phyloP scores from a whole-genome alignment of 2,888 invertebrate genomes.

The Tachystola acroxantha region DNA sequence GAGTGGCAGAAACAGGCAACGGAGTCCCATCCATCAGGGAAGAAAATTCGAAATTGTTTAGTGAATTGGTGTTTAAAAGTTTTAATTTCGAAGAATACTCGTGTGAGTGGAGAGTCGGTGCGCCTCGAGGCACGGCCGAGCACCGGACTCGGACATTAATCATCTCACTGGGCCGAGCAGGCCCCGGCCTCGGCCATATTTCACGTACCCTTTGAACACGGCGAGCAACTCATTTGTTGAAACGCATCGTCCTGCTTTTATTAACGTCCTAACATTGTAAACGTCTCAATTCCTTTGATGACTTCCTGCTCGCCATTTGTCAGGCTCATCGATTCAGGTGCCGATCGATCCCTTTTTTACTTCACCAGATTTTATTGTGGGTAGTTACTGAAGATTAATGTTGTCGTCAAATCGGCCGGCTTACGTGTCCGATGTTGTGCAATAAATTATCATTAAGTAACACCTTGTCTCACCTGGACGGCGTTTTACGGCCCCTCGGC shows the following conservation, averaged over 20 bases:
- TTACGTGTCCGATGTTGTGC: conserved; percentile 53
- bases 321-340: conserved; percentile 39
- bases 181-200: conserved; percentile 42
- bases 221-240: conserved; percentile 59
- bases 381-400: conserved; percentile 67
- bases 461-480: conserved; percentile 56
- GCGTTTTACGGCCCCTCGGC: conserved; percentile 48
- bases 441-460: conserved; percentile 75
- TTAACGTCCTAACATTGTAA: conserved; percentile 59
- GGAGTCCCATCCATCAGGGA: conserved; percentile 30
- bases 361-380: conserved; percentile 39
- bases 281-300: conserved; percentile 65
- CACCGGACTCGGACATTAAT: conserved; percentile 49
- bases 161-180: conserved; percentile 45
- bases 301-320: conserved; percentile 58
- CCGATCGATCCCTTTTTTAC: conserved; percentile 34
- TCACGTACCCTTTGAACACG: conserved; percentile 54
- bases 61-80: conserved; percentile 43
- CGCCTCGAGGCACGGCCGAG: conserved; percentile 29
- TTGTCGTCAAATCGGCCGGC: conserved; percentile 50
- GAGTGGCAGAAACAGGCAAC: conserved; percentile 21
- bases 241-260: conserved; percentile 49
- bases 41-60: conserved; percentile 30
- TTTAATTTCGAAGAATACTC: conserved; percentile 34
- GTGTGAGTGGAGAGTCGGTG: conserved; percentile 24